phyloP scores from a whole-genome alignment of 2,797 vertebrate genomes.

The Ptychadena robeensis region DNA sequence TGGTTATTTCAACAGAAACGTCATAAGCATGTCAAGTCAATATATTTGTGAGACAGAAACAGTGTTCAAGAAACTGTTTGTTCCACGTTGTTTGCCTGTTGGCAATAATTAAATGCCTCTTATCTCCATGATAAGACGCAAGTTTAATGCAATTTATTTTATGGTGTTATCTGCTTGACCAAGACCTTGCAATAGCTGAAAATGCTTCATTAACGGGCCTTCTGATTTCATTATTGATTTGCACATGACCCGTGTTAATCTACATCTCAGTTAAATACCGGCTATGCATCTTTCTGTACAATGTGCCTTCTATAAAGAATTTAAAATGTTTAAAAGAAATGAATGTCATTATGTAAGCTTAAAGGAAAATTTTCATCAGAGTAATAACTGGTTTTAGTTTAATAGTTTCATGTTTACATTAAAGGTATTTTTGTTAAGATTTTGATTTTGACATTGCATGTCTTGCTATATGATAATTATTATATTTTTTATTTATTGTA shows the following conservation, averaged over 20 bases:
- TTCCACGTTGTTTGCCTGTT: conserved; percentile 17
- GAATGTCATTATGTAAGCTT: neutral
- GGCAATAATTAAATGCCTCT: conserved; percentile 51
- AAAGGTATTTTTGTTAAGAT: neutral
- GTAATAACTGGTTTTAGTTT: neutral
- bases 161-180: conserved; percentile 43
- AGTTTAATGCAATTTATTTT: conserved; percentile 56
- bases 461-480: neutral
- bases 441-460: neutral
- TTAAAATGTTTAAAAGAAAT: neutral
- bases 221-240: conserved; percentile 58
- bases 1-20: conserved; percentile 17
- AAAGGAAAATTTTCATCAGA: neutral
- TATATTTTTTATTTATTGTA: too few species aligned
- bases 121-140: conserved; percentile 37
- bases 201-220: conserved; percentile 46
- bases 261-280: conserved; percentile 46
- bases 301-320: neutral
- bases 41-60: conserved; percentile 21
- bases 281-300: neutral
- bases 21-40: conserved; percentile 29
- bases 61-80: conserved; percentile 16
- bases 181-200: conserved; percentile 50
- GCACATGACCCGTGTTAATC: conserved; percentile 47
- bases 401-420: neutral